Conservation (phyloP, 2,797 vertebrate genomes). For the Spheniscus humboldti region DNA sequence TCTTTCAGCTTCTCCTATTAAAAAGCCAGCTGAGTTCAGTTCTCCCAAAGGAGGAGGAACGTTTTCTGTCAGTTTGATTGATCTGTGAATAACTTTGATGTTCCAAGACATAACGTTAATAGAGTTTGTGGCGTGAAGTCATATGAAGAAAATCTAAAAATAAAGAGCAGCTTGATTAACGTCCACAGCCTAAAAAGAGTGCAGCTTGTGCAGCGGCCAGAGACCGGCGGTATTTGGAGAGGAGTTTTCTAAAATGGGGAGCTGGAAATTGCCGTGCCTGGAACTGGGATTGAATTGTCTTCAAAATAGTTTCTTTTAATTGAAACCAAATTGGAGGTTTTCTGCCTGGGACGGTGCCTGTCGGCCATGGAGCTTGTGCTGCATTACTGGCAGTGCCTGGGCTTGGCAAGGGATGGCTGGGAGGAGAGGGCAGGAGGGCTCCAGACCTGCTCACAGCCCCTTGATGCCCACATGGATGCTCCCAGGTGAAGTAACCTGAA, state of each 20-base stretch:
- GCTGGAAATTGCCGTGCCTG: not conserved
- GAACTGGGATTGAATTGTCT: not conserved
- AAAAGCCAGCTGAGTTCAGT: not conserved
- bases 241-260: not conserved
- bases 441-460: not conserved
- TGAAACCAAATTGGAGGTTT: constrained; percentile 1
- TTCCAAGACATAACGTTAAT: constrained; percentile 53
- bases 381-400: not conserved
- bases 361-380: rapidly evolving
- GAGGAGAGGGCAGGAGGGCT: not conserved
- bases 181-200: constrained; percentile 7
- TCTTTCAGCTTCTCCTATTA: not conserved
- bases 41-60: not conserved
- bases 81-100: constrained; percentile 61
- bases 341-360: not conserved
- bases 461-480: not conserved
- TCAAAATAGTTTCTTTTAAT: not conserved
- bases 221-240: not conserved
- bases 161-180: constrained; percentile 50
- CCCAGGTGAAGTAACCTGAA: not conserved
- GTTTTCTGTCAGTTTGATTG: constrained; percentile 53
- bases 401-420: not conserved
- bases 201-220: not conserved
- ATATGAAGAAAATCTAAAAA: constrained; percentile 55
- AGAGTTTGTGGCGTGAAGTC: constrained; percentile 37